Evolutionary conservation across 2,888 invertebrate species (phyloP), one percentile per base, ranked within the genome.

Genomic region (Trichogramma evanescens): DNA sequence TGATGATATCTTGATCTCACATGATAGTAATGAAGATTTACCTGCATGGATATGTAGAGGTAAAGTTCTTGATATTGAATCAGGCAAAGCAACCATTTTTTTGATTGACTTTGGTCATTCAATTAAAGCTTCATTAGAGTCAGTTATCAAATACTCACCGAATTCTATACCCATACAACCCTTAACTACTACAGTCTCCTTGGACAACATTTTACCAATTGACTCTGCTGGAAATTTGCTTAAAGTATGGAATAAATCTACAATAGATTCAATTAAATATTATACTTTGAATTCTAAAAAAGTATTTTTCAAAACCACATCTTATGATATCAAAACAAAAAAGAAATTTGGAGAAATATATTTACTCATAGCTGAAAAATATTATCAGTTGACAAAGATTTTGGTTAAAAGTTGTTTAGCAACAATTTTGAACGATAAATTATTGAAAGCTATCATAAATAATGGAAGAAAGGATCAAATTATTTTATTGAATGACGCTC

Each of bases 341-440:
- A 58, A 62, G 60, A 63, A 59, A 4, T 75, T 66, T 62, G 77
- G 77, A 38, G 76, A 76, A 58, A 49, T 77, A 1, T 75, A 72
- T 64, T 61, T 75, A 3, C 57, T 68, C 9, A 65, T 76, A 6
- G 70, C 74, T 39, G 58, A 70, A 5, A 61, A 65, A 54, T 60
- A 72, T 50, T 55, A 72, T 38, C 54, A 66, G 39, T 63, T 77
- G 7, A 67, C 72, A 41, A 65, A 72, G 50, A 58, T 66, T 26
- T 66, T 77, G 44, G 64, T 70, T 7, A 38, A 59, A 26, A 68
- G 70, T 61, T 55, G 63, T 38, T 65, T 68, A 63, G 76, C 74
- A 26, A 56, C 70, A 61, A 65, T 67, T 58, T 54, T 74, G 6
- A 63, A 56, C 45, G 41, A 68, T 52, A 40, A 6, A 4, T 9